A percentile compares a stretch with the other conserved stretches of the same genome.
These are phyloP conservation scores for Oxystoma pomonae DNA, from an alignment of 2,888 invertebrate genomes.

Conservation along the genomic window DNA sequence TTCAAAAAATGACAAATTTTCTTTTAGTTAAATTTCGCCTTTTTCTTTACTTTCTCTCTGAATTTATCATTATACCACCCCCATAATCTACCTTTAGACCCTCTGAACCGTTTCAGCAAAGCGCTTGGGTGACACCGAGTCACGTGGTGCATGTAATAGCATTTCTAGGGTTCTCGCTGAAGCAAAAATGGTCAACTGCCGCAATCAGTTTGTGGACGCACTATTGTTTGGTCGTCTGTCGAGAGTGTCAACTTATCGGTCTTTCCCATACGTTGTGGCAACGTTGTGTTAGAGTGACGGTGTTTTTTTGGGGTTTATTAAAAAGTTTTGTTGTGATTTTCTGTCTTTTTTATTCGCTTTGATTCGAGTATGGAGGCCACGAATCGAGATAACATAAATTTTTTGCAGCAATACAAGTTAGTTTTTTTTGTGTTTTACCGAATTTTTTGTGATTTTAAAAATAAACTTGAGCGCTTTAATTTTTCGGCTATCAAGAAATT, in stretches of 20 bases:
- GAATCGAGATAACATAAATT: constrained; percentile 28
- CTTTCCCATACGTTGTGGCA: not conserved
- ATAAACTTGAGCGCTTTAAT: constrained; percentile 3
- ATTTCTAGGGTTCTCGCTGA: not conserved
- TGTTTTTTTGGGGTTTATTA: not conserved
- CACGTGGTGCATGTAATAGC: not conserved
- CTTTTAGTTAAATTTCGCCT: too few species aligned
- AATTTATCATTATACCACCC: too few species aligned
- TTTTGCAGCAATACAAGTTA: constrained; percentile 38
- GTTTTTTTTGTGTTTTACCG: constrained; percentile 27
- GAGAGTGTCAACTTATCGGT: too few species aligned
- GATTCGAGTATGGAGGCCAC: constrained; percentile 14
- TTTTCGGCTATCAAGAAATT: too few species aligned
- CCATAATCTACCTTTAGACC: not conserved
- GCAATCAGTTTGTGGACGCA: not conserved
- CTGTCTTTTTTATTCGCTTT: too few species aligned
- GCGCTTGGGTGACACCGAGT: not conserved
- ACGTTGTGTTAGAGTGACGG: not conserved
- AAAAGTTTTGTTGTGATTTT: too few species aligned
- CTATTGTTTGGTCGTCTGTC: not conserved
- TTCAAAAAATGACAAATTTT: too few species aligned
- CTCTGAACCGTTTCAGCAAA: not conserved
- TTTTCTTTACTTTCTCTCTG: too few species aligned
- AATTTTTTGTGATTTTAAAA: constrained; percentile 19
- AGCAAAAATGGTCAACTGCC: not conserved